Evolutionary conservation across 2,888 invertebrate genomes (phyloP).

Genomic region (Brachyptera putata): DNA sequence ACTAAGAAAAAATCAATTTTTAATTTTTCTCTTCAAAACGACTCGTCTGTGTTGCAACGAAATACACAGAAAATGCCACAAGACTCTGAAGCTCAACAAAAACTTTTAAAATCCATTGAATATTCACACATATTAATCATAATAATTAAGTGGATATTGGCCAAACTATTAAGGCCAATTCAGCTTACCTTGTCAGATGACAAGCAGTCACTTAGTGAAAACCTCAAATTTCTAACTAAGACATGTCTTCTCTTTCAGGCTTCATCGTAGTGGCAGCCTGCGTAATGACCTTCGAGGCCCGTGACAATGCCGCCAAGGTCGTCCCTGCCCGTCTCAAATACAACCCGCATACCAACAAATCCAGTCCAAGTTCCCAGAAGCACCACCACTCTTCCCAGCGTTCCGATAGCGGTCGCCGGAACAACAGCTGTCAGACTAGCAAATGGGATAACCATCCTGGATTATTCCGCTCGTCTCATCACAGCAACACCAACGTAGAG

Average conservation of each 20-base stretch:
- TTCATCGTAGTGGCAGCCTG: conserved; percentile 96
- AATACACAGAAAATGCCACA: too few relatives aligned
- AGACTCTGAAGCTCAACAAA: too few relatives aligned
- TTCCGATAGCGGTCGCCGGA: conserved; percentile 43
- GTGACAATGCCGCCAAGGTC: conserved; percentile 90
- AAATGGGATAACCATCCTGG: conserved; percentile 65
- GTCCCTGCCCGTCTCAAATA: conserved; percentile 70
- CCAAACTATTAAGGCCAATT: too few relatives aligned
- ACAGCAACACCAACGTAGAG: conserved; percentile 30
- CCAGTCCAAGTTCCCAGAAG: conserved; percentile 22
- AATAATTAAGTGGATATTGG: too few relatives aligned
- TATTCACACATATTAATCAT: too few relatives aligned
- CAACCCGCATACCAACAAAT: conserved; percentile 24
- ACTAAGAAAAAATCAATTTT: too few relatives aligned
- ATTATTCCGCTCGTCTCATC: conserved; percentile 34
- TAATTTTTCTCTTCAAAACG: too few relatives aligned
- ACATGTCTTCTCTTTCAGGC: conserved; percentile 54
- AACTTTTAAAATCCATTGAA: too few relatives aligned
- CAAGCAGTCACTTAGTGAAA: too few relatives aligned
- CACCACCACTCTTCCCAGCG: conserved; percentile 21
- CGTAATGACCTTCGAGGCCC: conserved; percentile 97
- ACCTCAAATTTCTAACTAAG: too few relatives aligned
- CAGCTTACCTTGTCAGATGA: too few relatives aligned
- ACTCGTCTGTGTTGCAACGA: too few relatives aligned
- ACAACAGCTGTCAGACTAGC: conserved; percentile 35